These are phyloP conservation scores for Timandra comae DNA, from an alignment of 2,888 invertebrate species.

Conservation along the genomic window DNA sequence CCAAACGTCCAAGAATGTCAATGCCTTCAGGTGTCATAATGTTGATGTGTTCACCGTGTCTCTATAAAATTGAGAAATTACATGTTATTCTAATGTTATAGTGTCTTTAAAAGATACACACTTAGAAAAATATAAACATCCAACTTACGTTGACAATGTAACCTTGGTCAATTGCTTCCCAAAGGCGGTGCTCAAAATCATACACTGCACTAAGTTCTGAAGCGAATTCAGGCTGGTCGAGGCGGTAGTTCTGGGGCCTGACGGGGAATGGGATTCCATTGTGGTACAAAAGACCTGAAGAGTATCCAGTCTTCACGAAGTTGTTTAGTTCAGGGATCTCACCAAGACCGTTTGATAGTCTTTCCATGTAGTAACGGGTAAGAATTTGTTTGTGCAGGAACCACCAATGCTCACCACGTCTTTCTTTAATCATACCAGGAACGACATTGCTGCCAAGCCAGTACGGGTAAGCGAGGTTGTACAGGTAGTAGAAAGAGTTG, in stretches of 20 bases:
- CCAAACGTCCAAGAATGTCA: conserved; percentile 79
- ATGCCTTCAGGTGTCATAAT: conserved; percentile 79
- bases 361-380: conserved; percentile 85
- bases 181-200: conserved; percentile 74
- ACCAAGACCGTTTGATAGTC: conserved; percentile 82
- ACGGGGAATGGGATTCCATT: conserved; percentile 81
- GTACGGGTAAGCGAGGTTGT: conserved; percentile 78
- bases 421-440: conserved; percentile 65
- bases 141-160: conserved; percentile 62
- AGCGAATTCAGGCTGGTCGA: conserved; percentile 62
- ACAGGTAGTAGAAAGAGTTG: conserved; percentile 80
- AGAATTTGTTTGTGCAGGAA: conserved; percentile 79
- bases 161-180: conserved; percentile 78
- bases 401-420: conserved; percentile 81
- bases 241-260: conserved; percentile 75
- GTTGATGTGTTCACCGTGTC: conserved; percentile 72
- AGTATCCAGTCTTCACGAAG: conserved; percentile 77
- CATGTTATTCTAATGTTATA: neutral
- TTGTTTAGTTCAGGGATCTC: conserved; percentile 78
- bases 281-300: conserved; percentile 78
- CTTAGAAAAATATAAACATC: neutral
- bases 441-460: conserved; percentile 78
- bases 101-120: too few species aligned
- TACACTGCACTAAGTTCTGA: conserved; percentile 59
- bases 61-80: conserved; percentile 26